Evolutionary conservation across 2,888 invertebrate genomes (phyloP).

Genomic region (Hartigia nigra): DNA sequence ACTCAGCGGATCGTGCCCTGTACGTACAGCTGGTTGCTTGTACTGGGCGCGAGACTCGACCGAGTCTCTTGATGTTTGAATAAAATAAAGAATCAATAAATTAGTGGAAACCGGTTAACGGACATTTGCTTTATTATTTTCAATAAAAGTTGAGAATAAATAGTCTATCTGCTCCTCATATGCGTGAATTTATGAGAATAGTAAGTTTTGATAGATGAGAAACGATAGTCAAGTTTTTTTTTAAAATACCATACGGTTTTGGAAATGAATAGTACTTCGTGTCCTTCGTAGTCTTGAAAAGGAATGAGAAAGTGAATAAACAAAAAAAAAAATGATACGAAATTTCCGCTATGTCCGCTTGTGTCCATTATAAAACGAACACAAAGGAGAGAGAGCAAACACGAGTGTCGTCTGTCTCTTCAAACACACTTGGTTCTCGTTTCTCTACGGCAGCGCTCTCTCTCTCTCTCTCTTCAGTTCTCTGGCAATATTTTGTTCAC

Average conservation of each 20-base stretch:
- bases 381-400: conserved; percentile 51
- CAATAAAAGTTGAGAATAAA: too few species aligned
- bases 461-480: conserved; percentile 16
- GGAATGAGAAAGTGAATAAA: too few species aligned
- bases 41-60: too few species aligned
- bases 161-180: too few species aligned
- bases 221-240: not conserved
- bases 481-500: conserved; percentile 27
- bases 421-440: conserved; percentile 57
- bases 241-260: conserved; percentile 47
- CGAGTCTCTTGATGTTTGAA: too few species aligned
- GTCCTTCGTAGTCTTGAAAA: too few species aligned
- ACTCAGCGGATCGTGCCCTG: too few species aligned
- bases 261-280: conserved; percentile 57
- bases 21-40: too few species aligned
- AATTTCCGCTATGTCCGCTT: conserved; percentile 25
- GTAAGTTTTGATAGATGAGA: not conserved
- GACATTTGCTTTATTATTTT: too few species aligned
- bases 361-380: conserved; percentile 57
- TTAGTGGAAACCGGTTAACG: too few species aligned
- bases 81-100: too few species aligned
- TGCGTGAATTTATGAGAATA: too few species aligned
- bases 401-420: conserved; percentile 64
- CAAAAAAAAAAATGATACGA: conserved; percentile 3
- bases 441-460: conserved; percentile 14